Evolutionary conservation across 2,113 vertebrate species (phyloP).

Genomic region (Pelvicachromis taeniatus): DNA sequence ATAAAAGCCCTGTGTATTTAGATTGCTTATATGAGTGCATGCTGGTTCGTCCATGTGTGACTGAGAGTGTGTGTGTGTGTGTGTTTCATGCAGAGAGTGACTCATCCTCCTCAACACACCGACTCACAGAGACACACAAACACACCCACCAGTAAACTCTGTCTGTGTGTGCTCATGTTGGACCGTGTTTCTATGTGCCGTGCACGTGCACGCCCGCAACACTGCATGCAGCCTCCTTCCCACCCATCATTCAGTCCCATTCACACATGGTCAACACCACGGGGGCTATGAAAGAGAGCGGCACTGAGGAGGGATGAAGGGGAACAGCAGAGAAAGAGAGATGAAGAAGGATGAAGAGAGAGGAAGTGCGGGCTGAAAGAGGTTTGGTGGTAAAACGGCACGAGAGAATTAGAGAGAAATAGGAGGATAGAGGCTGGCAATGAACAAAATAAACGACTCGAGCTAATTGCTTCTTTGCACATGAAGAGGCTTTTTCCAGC

Average conservation of each 20-base stretch:
- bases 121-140: background rate
- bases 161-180: background rate
- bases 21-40: background rate
- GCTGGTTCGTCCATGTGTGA: slow-evolving; percentile 23
- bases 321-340: slow-evolving; percentile 32
- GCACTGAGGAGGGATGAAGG: slow-evolving; percentile 24
- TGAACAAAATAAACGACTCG: slow-evolving; percentile 44
- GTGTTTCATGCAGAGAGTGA: slow-evolving; percentile 59
- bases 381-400: slow-evolving; percentile 42
- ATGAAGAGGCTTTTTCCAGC: slow-evolving; percentile 43
- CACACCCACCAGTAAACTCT: background rate
- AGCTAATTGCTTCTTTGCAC: slow-evolving; percentile 59
- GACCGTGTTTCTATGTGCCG: background rate
- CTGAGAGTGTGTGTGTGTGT: background rate
- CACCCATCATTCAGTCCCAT: slow-evolving; percentile 56
- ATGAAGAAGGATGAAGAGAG: slow-evolving; percentile 39
- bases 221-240: slow-evolving; percentile 12
- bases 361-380: slow-evolving; percentile 46
- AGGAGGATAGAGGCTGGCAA: slow-evolving; percentile 37
- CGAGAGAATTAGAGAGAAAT: slow-evolving; percentile 31
- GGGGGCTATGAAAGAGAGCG: slow-evolving; percentile 11
- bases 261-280: slow-evolving; percentile 59
- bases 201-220: background rate
- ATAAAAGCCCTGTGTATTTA: slow-evolving; percentile 7
- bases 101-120: slow-evolving; percentile 43